These are phyloP conservation scores for Prenolepis imparis DNA, from an alignment of 2,888 invertebrate species.

Conservation along the genomic window DNA sequence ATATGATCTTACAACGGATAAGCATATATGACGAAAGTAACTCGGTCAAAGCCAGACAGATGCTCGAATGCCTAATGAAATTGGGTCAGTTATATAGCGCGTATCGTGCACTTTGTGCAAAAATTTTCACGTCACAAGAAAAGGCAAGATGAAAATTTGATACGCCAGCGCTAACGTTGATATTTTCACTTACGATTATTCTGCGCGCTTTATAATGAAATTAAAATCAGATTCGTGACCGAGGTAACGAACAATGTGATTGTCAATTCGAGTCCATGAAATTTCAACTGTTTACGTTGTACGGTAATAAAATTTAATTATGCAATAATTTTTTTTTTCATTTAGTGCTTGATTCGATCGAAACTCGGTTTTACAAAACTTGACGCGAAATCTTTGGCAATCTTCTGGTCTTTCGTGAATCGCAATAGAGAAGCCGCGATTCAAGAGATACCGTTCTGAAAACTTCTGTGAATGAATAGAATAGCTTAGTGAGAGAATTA, in stretches of 20 bases:
- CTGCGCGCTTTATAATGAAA: background rate
- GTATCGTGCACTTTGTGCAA: conserved; percentile 28
- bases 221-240: conserved; percentile 30
- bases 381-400: background rate
- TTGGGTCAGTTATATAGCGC: conserved; percentile 23
- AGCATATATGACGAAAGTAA: conserved; percentile 44
- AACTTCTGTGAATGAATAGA: conserved; percentile 46
- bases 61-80: conserved; percentile 7
- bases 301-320: conserved; percentile 5
- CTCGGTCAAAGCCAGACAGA: conserved; percentile 52
- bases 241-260: conserved; percentile 22
- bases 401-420: background rate
- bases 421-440: conserved; percentile 24
- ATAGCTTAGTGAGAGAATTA: conserved; percentile 12
- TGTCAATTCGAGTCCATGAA: conserved; percentile 20
- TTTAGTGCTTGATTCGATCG: background rate
- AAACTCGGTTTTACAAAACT: conserved; percentile 17
- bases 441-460: conserved; percentile 27
- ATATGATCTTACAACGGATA: conserved; percentile 37
- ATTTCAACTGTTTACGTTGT: background rate
- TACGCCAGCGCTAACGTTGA: conserved; percentile 39
- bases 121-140: conserved; percentile 6
- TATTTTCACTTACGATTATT: conserved; percentile 42
- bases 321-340: background rate
- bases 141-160: conserved; percentile 33